A percentile compares a stretch with the other conserved stretches of the same genome.
These are phyloP conservation scores for Dryomyza anilis DNA, from an alignment of 2,888 invertebrate species.

Conservation along the genomic window DNA sequence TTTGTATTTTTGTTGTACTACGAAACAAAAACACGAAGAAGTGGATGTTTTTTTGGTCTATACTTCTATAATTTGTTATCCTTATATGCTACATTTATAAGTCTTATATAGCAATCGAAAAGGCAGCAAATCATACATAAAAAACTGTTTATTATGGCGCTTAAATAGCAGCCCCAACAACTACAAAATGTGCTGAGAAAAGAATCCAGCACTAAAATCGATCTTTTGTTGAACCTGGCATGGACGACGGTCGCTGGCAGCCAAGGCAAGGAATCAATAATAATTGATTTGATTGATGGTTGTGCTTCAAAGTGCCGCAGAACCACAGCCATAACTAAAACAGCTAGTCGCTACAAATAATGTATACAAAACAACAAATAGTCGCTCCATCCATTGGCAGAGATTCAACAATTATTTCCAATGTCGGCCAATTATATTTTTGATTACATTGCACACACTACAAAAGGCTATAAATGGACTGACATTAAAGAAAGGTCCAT, in stretches of 20 bases:
- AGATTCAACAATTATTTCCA: conserved; percentile 7
- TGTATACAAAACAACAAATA: background rate
- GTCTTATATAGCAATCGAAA: background rate
- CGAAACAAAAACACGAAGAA: background rate
- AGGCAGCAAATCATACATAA: background rate
- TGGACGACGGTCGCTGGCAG: background rate
- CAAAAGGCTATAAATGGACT: no score
- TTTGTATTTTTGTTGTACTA: background rate
- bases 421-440: background rate
- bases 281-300: conserved; percentile 60
- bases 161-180: background rate
- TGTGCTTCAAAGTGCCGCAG: background rate
- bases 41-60: background rate
- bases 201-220: background rate
- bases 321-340: background rate
- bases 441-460: background rate
- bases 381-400: conserved; percentile 6
- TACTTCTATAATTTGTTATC: background rate
- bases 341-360: background rate
- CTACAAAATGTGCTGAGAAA: background rate
- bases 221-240: background rate
- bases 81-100: no score
- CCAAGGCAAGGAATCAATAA: conserved; percentile 47
- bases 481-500: no score
- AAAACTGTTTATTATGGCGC: conserved; percentile 11